phyloP scores from a whole-genome alignment of 1,140 invertebrate genomes.

The Batillaria attramentaria region DNA sequence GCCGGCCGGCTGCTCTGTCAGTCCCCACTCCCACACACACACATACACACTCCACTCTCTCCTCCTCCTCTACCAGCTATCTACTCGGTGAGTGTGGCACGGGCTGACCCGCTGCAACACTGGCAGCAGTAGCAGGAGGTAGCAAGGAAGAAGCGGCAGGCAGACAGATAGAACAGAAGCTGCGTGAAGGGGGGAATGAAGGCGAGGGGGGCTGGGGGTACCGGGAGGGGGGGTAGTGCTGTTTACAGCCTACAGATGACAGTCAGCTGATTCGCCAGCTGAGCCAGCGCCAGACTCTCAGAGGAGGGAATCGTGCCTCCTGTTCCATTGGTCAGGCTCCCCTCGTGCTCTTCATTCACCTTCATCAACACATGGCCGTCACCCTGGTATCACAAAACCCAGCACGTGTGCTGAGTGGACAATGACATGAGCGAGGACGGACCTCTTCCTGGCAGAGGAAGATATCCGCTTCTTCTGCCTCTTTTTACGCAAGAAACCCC shows the following conservation, averaged over 20 bases:
- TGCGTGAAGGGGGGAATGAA: not conserved
- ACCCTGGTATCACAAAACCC: no score
- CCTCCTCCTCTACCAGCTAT: not conserved
- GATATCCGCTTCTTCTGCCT: no score
- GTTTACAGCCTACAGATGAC: constrained; percentile 6
- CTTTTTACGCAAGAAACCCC: no score
- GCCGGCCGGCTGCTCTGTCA: constrained; percentile 14
- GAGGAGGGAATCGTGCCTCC: no score
- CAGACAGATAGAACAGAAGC: not conserved
- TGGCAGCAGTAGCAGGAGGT: not conserved
- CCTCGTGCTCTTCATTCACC: no score
- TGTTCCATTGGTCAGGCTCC: no score
- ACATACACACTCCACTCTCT: not conserved
- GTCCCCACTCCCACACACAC: constrained; percentile 22
- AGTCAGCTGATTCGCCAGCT: constrained; percentile 28
- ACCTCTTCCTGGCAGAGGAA: no score
- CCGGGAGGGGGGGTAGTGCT: not conserved
- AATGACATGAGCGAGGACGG: no score
- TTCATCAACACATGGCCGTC: no score
- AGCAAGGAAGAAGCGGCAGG: not conserved
- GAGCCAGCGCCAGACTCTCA: constrained; percentile 19
- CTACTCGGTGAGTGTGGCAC: constrained; percentile 13
- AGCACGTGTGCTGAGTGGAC: no score
- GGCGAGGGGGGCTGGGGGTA: not conserved
- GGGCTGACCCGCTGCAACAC: constrained; percentile 16